Evolutionary conservation across 2,888 invertebrate species (phyloP).

Genomic region (Eueremaeus valkanovi): DNA sequence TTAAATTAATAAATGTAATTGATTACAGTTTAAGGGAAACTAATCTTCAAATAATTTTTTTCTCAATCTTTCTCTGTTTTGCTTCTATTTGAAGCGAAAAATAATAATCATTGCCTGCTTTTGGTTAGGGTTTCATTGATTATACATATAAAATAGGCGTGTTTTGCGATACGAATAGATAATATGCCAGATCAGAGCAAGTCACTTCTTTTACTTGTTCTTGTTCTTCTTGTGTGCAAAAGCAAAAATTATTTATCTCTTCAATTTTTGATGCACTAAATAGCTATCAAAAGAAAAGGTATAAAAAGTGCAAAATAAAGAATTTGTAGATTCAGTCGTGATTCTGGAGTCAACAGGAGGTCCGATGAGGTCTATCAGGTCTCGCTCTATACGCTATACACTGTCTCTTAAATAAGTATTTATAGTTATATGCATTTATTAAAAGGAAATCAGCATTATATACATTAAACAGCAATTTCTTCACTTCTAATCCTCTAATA

Average conservation of each 20-base stretch:
- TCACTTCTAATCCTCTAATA: slow-evolving; percentile 3
- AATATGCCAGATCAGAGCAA: slow-evolving; percentile 21
- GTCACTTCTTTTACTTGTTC: neutral
- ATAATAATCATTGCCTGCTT: no score
- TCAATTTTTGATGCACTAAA: slow-evolving; percentile 17
- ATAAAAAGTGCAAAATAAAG: neutral
- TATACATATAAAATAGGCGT: slow-evolving; percentile 26
- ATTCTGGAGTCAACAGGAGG: slow-evolving; percentile 19
- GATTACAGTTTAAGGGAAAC: slow-evolving; percentile 17
- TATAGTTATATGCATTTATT: slow-evolving; percentile 12
- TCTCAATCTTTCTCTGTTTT: neutral
- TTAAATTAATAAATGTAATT: slow-evolving; percentile 34
- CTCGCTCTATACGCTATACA: neutral
- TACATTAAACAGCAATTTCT: neutral
- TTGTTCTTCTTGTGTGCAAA: no score
- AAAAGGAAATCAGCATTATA: neutral
- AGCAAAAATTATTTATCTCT: slow-evolving; percentile 12
- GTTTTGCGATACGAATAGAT: neutral
- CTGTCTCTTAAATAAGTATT: neutral
- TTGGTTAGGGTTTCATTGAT: slow-evolving; percentile 20
- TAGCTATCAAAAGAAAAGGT: neutral
- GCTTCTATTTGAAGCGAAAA: no score
- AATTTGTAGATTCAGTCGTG: slow-evolving; percentile 25
- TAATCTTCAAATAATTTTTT: slow-evolving; percentile 6
- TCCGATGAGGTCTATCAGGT: slow-evolving; percentile 11